Conservation (phyloP, 1,140 invertebrate genomes). For the Lutraria rhynchaena region DNA sequence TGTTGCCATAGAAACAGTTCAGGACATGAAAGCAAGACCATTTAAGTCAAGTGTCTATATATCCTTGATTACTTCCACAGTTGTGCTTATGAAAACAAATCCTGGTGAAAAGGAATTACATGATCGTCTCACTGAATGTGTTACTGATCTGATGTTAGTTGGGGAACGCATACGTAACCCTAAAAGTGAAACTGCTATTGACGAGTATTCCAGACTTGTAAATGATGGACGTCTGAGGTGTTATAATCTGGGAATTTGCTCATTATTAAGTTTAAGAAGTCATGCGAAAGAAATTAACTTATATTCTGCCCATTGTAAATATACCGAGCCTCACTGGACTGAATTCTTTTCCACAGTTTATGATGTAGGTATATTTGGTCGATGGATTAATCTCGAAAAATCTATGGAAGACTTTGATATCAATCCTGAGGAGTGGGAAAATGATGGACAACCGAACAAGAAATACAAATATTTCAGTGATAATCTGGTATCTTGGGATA, state of each 20-base stretch:
- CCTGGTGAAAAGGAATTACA: conserved; percentile 87
- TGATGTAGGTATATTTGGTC: conserved; percentile 90
- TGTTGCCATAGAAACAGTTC: conserved; percentile 78
- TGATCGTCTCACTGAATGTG: conserved; percentile 84
- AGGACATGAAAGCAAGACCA: conserved; percentile 79
- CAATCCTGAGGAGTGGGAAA: conserved; percentile 85
- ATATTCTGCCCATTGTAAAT: conserved; percentile 89
- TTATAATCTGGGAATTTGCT: conserved; percentile 87
- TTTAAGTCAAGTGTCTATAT: conserved; percentile 76
- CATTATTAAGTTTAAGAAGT: conserved; percentile 89
- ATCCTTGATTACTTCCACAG: conserved; percentile 63
- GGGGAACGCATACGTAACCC: conserved; percentile 87
- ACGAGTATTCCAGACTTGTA: conserved; percentile 86
- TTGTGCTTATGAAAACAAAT: conserved; percentile 83
- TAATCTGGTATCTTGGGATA: conserved; percentile 46
- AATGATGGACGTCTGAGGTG: conserved; percentile 87
- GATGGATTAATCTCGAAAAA: conserved; percentile 88
- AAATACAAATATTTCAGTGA: conserved; percentile 38
- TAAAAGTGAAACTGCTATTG: conserved; percentile 79
- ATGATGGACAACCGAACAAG: conserved; percentile 60
- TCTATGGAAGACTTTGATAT: conserved; percentile 91
- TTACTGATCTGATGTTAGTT: conserved; percentile 87
- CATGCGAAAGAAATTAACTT: conserved; percentile 86
- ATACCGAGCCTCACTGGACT: conserved; percentile 84
- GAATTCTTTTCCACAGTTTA: conserved; percentile 84